Conservation (phyloP, 2,888 invertebrate genomes). For the Watsonalla cultraria region DNA sequence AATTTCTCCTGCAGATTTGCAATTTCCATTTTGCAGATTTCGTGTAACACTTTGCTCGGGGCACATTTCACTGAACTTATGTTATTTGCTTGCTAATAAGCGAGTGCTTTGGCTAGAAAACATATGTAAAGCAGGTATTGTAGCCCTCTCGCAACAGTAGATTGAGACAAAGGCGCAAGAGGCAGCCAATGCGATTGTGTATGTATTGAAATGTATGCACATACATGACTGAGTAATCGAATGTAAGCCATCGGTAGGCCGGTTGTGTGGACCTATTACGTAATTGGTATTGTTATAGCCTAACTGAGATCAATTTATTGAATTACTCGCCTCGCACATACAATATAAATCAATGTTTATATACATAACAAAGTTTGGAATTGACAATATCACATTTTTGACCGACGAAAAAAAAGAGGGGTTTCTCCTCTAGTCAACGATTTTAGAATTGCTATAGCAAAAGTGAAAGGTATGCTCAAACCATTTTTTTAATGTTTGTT, state of each 20-base stretch:
- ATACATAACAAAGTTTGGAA: no score
- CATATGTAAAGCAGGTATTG: neutral
- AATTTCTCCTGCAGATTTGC: neutral
- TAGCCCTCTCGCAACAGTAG: neutral
- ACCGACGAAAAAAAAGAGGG: no score
- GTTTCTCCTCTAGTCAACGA: no score
- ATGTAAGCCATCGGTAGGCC: neutral
- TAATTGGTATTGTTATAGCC: neutral
- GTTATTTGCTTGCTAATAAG: neutral
- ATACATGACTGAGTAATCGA: slow-evolving; percentile 28
- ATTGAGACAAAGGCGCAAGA: slow-evolving; percentile 8
- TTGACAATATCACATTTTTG: no score
- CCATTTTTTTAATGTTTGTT: no score
- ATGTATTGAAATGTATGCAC: slow-evolving; percentile 36
- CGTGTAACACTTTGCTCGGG: neutral
- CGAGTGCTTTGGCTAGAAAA: slow-evolving; percentile 1
- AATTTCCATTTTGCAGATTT: neutral
- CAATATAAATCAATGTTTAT: no score
- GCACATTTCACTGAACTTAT: neutral
- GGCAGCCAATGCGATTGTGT: slow-evolving; percentile 15
- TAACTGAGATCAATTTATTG: neutral
- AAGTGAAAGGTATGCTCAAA: no score
- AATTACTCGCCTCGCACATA: no score
- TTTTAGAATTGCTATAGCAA: no score
- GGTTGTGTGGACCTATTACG: neutral